Conservation (phyloP, 1,140 invertebrate genomes). For the Nephila pilipes region DNA sequence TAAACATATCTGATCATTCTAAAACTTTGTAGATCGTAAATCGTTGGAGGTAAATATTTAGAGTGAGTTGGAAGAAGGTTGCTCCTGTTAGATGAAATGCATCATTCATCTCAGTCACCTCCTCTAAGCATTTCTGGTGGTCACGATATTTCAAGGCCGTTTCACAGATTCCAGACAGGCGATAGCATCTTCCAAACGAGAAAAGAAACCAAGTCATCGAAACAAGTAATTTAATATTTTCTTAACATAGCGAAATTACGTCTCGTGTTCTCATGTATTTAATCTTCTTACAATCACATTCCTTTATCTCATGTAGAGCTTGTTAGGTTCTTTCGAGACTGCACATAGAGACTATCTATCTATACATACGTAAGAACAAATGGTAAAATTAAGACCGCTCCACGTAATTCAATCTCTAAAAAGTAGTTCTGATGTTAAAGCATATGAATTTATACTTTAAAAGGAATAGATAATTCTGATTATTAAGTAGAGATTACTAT, state of each 20-base stretch:
- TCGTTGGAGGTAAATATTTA: conserved; percentile 3
- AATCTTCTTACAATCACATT: background rate
- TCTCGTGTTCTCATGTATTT: background rate
- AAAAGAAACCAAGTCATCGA: background rate
- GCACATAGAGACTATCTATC: background rate
- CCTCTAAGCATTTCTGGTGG: background rate
- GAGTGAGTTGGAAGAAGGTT: background rate
- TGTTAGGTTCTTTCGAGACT: background rate
- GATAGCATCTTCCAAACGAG: background rate
- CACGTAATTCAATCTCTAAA: background rate
- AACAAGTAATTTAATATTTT: conserved; percentile 16
- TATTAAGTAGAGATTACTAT: background rate
- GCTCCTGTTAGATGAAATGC: conserved; percentile 14
- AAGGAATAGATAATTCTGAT: background rate
- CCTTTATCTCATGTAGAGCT: background rate
- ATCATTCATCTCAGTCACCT: background rate
- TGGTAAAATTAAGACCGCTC: background rate
- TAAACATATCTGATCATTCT: background rate
- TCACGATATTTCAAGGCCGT: background rate
- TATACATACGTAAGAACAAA: too few relatives aligned
- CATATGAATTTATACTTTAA: background rate
- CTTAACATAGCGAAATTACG: background rate
- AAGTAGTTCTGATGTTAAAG: background rate
- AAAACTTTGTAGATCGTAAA: background rate
- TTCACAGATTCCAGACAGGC: background rate